Base-by-base conservation (phyloP, 1,140 invertebrate species). In the Drosophila nigromelanica region DNA sequence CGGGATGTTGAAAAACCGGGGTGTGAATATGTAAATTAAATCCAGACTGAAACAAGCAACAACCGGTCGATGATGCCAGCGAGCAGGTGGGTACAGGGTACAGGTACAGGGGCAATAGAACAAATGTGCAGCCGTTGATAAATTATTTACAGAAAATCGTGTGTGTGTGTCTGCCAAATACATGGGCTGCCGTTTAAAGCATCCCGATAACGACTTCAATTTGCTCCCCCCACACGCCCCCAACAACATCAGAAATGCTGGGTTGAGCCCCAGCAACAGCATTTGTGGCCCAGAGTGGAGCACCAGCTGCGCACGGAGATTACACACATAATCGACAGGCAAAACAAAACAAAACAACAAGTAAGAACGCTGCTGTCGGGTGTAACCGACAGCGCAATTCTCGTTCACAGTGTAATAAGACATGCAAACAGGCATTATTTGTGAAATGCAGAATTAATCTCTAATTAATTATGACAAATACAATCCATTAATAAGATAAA, bases 21-120 rank as follows among this genome's bases (percentile, higher is more conserved):
- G 70, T 78, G 78, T 58, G 71, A 79, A 86, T 86, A 86, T 86
- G 82, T 82, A 89, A 86, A 86, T 89, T 67, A 77, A 82, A 86
- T 76, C 68, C 83, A 42, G 45, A 54, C 54, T 59, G 27, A 55
- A 54, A 33, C 39, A 63, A 63, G 60, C 54, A 63, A 64, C 63
- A 74, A 18, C 42, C 71, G 14, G 35, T 42, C 56, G 40, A 42
- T 43, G 42, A 54, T 52, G 48, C 39, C 58, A 48, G 56, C 55
- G 14, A 56, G 66, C 76, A 83, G 76, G 76, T 78, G 68, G 66
- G 15, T 39, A 2, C 18, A 18, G 18, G n/a, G n/a, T 39, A 51
- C 47, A 5, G 12, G 47, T 3, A n/a, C 30, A 14, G 51, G 63
- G 39, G 66, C 15, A 56, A 45, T 43, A 59, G 47, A 51, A 39